Evolutionary conservation across 2,113 vertebrate genomes (phyloP).

Genomic region (Toxotes jaculatrix): DNA sequence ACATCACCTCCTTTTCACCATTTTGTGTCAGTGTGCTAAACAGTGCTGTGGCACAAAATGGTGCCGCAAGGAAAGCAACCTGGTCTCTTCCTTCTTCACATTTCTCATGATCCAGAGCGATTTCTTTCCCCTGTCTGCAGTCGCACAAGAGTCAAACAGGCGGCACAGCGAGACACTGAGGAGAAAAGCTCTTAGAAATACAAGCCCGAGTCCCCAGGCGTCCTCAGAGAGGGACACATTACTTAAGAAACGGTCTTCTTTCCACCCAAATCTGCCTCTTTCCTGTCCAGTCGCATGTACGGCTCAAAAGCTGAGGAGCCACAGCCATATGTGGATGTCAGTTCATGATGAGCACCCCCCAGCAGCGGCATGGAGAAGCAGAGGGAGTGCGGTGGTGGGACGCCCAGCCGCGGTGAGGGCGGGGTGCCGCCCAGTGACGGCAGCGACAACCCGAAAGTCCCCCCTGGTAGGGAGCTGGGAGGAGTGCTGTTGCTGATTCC

Average conservation of each 20-base stretch:
- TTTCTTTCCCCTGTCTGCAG: slow-evolving; percentile 6
- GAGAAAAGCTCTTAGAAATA: slow-evolving; percentile 12
- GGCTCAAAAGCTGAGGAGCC: slow-evolving; percentile 93
- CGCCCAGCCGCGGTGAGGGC: slow-evolving; percentile 80
- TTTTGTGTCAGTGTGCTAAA: slow-evolving; percentile 54
- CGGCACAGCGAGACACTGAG: slow-evolving; percentile 16
- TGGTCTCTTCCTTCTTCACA: slow-evolving; percentile 27
- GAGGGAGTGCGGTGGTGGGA: slow-evolving; percentile 81
- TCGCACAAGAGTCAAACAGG: slow-evolving; percentile 29
- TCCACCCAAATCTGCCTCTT: slow-evolving; percentile 81
- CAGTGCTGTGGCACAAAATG: slow-evolving; percentile 63
- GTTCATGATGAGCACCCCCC: slow-evolving; percentile 85
- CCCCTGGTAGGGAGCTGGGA: slow-evolving; percentile 74
- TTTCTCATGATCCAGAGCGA: slow-evolving; percentile 23
- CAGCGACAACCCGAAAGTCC: slow-evolving; percentile 83
- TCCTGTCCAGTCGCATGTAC: slow-evolving; percentile 89
- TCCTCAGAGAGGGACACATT: background rate
- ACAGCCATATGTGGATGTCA: slow-evolving; percentile 85
- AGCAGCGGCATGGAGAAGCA: slow-evolving; percentile 88
- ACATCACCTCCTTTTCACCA: slow-evolving; percentile 55
- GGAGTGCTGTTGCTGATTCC: slow-evolving; percentile 76
- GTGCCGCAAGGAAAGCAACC: slow-evolving; percentile 19
- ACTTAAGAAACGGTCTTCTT: slow-evolving; percentile 88
- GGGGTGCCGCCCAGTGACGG: slow-evolving; percentile 81
- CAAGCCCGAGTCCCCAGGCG: background rate